Conservation (phyloP, 1,140 invertebrate genomes). For the Littorina saxatilis region DNA sequence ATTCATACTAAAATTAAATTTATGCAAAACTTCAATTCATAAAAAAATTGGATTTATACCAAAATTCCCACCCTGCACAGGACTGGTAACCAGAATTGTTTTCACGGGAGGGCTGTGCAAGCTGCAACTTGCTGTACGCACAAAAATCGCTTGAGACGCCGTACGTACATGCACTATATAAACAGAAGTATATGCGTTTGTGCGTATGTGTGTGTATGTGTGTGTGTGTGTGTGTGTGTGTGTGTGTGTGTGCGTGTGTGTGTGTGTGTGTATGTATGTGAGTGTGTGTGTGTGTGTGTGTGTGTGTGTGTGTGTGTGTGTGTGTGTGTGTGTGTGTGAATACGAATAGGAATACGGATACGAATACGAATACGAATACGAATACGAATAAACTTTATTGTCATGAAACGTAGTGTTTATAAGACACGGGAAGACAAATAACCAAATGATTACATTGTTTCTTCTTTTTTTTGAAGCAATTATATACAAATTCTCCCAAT, state of each 20-base stretch:
- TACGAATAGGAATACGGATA: no score
- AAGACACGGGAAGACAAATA: no score
- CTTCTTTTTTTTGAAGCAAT: no score
- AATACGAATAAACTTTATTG: no score
- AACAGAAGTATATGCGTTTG: no score
- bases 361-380: no score
- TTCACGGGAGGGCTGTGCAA: neutral
- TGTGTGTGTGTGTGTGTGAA: no score
- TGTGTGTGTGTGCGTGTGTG: constrained; percentile 18
- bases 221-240: neutral
- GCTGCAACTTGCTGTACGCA: neutral
- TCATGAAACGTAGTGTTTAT: no score
- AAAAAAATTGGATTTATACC: neutral
- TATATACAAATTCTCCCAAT: no score
- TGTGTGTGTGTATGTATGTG: neutral
- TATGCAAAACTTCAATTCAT: neutral
- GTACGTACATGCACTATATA: no score
- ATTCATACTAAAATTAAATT: neutral
- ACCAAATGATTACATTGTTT: no score
- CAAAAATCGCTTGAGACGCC: neutral
- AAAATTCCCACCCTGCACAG: neutral
- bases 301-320: constrained; percentile 1
- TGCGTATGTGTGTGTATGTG: no score
- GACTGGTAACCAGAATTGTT: neutral
- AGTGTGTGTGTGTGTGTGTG: neutral